phyloP scores from a whole-genome alignment of 2,113 vertebrate species.

The Lichenostomus cassidix region DNA sequence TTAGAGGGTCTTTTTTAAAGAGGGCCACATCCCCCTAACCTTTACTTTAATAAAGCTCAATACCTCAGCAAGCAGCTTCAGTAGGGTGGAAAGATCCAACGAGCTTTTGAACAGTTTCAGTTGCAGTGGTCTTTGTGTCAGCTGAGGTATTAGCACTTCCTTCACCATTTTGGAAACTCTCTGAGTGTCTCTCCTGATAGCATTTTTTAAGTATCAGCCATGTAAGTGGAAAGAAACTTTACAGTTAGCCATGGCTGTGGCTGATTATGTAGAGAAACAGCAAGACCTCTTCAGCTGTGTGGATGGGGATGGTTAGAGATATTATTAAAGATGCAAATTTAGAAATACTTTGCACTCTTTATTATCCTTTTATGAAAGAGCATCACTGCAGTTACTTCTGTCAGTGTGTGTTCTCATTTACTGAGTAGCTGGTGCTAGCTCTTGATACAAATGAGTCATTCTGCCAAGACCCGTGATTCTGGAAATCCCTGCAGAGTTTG shows the following conservation, averaged over 20 bases:
- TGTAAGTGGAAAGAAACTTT: neutral
- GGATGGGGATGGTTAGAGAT: neutral
- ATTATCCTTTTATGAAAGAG: neutral
- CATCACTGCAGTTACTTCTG: neutral
- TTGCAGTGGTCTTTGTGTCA: neutral
- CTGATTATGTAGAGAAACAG: neutral
- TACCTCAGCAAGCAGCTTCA: neutral
- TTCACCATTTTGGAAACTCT: neutral
- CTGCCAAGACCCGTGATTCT: neutral
- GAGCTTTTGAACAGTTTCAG: neutral
- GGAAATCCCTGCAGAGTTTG: neutral
- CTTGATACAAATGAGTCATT: neutral
- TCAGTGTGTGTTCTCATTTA: neutral
- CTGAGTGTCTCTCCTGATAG: neutral
- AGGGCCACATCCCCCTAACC: fast-evolving
- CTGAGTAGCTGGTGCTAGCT: neutral
- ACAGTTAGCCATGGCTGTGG: neutral
- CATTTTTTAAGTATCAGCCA: neutral
- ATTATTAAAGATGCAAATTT: neutral
- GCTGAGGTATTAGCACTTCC: neutral
- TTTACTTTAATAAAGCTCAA: neutral
- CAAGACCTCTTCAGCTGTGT: neutral
- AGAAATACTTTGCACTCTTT: neutral
- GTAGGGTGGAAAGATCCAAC: neutral
- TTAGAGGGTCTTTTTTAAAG: neutral